phyloP scores from a whole-genome alignment of 2,113 vertebrate genomes.

The Spermophilus dauricus region DNA sequence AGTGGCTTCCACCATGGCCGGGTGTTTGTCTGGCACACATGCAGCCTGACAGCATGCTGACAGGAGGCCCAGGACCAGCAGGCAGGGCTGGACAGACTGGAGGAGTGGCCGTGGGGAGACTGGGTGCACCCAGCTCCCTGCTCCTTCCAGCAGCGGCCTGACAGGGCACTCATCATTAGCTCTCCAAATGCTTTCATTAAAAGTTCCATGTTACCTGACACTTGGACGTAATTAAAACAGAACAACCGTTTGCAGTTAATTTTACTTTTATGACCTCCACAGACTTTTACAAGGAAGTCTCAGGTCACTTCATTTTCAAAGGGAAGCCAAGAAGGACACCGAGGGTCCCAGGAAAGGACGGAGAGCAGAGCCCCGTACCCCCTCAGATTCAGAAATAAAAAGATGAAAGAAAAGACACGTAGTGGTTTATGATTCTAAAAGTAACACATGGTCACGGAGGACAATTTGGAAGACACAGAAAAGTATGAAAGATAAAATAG shows the following conservation, averaged over 20 bases:
- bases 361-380: neutral
- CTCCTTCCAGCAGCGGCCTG: neutral
- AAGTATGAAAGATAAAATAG: conserved; percentile 5
- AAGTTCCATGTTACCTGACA: conserved; percentile 59
- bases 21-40: conserved; percentile 23
- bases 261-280: conserved; percentile 56
- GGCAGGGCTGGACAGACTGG: neutral
- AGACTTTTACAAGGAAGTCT: conserved; percentile 47
- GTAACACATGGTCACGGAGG: neutral
- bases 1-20: conserved; percentile 60
- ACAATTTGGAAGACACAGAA: conserved; percentile 27
- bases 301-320: conserved; percentile 50
- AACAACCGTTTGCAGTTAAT: conserved; percentile 21
- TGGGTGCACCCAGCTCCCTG: neutral
- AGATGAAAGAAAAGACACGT: conserved; percentile 42
- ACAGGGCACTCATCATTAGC: neutral
- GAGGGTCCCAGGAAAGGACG: neutral
- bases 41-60: neutral
- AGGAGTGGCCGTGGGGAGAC: neutral
- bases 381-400: conserved; percentile 32
- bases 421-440: conserved; percentile 46
- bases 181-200: neutral
- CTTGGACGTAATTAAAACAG: conserved; percentile 53
- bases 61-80: neutral
- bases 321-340: neutral